phyloP scores from a whole-genome alignment of 2,888 invertebrate species.

The Ariolimax columbianus region DNA sequence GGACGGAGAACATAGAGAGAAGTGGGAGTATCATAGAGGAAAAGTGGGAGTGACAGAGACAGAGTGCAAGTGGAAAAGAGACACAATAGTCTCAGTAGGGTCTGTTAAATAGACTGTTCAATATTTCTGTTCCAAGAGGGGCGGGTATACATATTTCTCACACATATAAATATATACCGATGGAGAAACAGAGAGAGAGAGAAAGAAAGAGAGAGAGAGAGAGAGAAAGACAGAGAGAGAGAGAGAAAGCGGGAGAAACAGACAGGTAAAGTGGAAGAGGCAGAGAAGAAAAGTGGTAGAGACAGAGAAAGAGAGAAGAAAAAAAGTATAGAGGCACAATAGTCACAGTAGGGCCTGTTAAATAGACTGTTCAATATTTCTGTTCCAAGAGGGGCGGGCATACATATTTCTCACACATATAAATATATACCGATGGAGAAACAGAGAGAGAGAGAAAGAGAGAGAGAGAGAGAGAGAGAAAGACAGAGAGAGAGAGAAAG shows the following conservation, averaged over 20 bases:
- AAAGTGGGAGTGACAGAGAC: not conserved
- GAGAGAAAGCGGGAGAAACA: not conserved
- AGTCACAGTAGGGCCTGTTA: no score
- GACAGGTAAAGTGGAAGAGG: no score
- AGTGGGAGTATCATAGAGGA: not conserved
- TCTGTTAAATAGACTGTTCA: no score
- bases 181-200: no score
- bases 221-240: not conserved
- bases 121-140: no score
- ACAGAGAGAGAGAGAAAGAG: not conserved
- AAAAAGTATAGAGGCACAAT: not conserved
- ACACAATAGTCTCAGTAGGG: no score
- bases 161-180: no score
- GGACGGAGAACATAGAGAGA: not conserved
- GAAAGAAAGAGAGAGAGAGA: not conserved
- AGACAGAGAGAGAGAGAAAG: not conserved
- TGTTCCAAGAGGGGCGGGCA: no score
- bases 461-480: not conserved
- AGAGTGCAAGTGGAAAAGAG: not conserved
- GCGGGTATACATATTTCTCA: no score
- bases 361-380: no score
- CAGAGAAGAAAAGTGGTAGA: not conserved
- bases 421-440: no score
- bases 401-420: no score
- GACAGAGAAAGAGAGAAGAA: not conserved